Percentiles rank a stretch among this genome's conserved stretches.
phyloP scores from a whole-genome alignment of 2,888 invertebrate genomes.

The Hyposoter didymator region DNA sequence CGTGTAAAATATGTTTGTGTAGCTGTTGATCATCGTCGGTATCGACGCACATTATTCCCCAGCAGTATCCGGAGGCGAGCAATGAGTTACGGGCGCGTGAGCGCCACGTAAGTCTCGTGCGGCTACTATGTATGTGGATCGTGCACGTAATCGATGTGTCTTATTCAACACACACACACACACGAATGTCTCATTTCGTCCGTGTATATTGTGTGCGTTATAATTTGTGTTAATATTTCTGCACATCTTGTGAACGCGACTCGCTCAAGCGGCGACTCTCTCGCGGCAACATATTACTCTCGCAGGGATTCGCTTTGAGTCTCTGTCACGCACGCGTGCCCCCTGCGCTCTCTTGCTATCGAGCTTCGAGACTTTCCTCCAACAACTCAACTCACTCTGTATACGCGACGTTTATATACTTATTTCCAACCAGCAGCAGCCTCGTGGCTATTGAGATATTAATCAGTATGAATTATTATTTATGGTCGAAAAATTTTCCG shows the following conservation, averaged over 20 bases:
- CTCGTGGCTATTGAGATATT: conserved; percentile 22
- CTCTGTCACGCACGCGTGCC: conserved; percentile 63
- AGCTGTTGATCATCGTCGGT: no score
- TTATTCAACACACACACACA: neutral
- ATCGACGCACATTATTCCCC: no score
- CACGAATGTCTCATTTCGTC: neutral
- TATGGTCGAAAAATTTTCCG: no score
- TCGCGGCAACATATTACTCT: conserved; percentile 55
- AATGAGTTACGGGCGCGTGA: no score
- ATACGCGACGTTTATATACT: conserved; percentile 8
- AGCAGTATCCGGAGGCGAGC: no score
- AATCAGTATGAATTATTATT: conserved; percentile 47
- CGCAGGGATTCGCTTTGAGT: conserved; percentile 54
- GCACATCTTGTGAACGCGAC: conserved; percentile 25
- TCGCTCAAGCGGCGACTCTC: conserved; percentile 25
- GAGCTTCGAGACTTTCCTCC: conserved; percentile 40
- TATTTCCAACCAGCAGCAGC: conserved; percentile 6
- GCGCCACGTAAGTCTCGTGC: no score
- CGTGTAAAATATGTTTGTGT: no score
- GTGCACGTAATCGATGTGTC: conserved; percentile 60
- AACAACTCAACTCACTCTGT: conserved; percentile 46
- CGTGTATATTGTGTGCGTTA: neutral
- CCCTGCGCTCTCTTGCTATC: conserved; percentile 21
- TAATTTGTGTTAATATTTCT: conserved; percentile 7
- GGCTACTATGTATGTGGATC: no score